phyloP scores from a whole-genome alignment of 2,888 invertebrate genomes.

The Rhagium mordax region DNA sequence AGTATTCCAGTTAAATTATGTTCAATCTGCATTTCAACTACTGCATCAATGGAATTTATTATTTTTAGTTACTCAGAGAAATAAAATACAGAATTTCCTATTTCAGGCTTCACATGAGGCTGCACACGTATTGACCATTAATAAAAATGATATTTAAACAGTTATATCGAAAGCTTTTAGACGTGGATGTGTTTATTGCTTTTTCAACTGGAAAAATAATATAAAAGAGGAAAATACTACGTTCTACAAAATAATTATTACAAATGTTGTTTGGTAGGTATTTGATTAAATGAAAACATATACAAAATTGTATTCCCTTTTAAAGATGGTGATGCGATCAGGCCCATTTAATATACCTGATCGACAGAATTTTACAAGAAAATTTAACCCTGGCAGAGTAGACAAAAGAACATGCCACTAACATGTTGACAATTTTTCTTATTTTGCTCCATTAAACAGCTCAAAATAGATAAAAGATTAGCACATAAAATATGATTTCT shows the following conservation, averaged over 20 bases:
- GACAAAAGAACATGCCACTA: no score
- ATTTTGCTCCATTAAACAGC: no score
- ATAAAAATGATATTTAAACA: conserved; percentile 15
- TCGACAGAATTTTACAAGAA: no score
- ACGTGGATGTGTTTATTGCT: background rate
- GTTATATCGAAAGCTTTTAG: background rate
- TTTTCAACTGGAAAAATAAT: conserved; percentile 6
- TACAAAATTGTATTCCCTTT: no score
- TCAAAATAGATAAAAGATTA: no score
- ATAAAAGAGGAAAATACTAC: background rate
- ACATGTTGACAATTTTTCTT: no score
- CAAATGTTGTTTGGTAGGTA: background rate
- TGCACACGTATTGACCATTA: conserved; percentile 5
- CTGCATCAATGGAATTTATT: background rate
- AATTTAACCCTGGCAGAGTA: no score
- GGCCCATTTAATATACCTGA: no score
- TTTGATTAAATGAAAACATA: no score
- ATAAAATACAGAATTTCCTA: conserved; percentile 18
- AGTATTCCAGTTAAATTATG: background rate
- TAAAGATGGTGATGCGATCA: no score
- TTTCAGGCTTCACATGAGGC: background rate
- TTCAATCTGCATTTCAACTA: background rate
- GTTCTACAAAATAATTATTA: background rate
- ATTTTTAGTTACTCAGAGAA: background rate
- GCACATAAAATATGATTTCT: no score